Base-by-base conservation (phyloP, 2,888 invertebrate species). In the Xestoiulus laeticollis region DNA sequence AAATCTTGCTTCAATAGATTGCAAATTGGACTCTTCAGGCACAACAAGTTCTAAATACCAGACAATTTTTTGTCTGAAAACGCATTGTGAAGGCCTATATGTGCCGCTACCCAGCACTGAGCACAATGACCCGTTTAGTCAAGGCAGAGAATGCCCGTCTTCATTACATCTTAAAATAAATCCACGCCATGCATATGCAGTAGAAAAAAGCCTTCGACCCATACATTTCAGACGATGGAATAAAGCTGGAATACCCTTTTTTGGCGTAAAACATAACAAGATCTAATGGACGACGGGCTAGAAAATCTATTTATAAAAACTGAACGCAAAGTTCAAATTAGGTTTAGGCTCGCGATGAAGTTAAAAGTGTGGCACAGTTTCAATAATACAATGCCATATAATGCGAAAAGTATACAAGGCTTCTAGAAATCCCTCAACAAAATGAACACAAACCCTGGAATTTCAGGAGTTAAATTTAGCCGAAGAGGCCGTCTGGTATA, bases 381-480 rank as follows among this genome's bases (percentile, higher is more conserved):
- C 68, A 68, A 68, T 5, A 68, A 26, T 68, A 68, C 68, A 68
- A 68, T 68, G 26, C 68, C 26, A 26, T 26, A 19, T 26, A 68
- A 68, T 26, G 26, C 5, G 68, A 26, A 26, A 68, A 26, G 68
- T 68, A 68, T 19, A 68, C 68, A 19, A 68, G 68, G 68, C 68
- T 26, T 68, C 68, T 10, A 19, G 26, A 26, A 68, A n/a, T 19
- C 26, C 68, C 68, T 26, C 19, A 4, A 68, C 68, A 19, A 68
- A 68, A 68, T 68, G 68, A 68, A 68, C 68, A 68, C 68, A 68
- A 68, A 68, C 68, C 68, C 0, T n/a, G 68, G 68, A 68, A 68
- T 68, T 68, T 68, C 68, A 10, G 5, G 12, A 68, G 68, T 68
- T 68, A 68, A 26, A 68, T 68, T 68, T 68, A 68, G 68, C 68